A percentile compares a stretch with the other conserved stretches of the same genome.
These are phyloP conservation scores for Synanthedon tipuliformis DNA, from an alignment of 2,888 invertebrate species.

Conservation along the genomic window DNA sequence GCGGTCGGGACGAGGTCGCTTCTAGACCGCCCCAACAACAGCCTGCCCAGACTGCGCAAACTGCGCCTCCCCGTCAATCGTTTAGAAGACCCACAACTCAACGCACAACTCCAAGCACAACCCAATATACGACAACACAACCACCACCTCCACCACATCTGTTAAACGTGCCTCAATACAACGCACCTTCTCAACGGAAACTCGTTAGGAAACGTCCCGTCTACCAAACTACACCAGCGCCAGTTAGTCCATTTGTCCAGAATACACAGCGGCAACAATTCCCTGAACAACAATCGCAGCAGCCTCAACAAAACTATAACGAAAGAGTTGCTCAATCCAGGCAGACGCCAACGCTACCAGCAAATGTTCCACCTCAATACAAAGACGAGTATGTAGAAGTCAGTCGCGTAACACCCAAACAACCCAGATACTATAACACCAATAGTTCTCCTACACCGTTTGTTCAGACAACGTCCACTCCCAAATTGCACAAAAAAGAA, in stretches of 20 bases:
- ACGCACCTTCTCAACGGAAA: slow-evolving; percentile 41
- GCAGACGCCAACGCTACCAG: slow-evolving; percentile 20
- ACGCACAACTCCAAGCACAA: slow-evolving; percentile 33
- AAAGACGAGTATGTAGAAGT: slow-evolving; percentile 63
- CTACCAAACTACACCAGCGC: slow-evolving; percentile 29
- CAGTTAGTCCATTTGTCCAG: slow-evolving; percentile 28
- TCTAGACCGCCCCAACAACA: slow-evolving; percentile 9
- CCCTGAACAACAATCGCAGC: slow-evolving; percentile 2
- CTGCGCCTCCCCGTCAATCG: slow-evolving; percentile 31
- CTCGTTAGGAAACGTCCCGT: slow-evolving; percentile 53
- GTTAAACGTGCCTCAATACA: slow-evolving; percentile 30
- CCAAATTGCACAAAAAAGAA: slow-evolving; percentile 48
- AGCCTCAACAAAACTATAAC: slow-evolving; percentile 19
- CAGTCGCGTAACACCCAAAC: slow-evolving; percentile 51
- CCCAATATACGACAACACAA: slow-evolving; percentile 23
- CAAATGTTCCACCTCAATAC: slow-evolving; percentile 48
- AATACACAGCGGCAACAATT: slow-evolving; percentile 5
- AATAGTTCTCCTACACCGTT: slow-evolving; percentile 35
- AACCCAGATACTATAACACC: slow-evolving; percentile 33
- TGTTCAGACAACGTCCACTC: slow-evolving; percentile 19
- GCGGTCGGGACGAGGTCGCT: slow-evolving; percentile 49
- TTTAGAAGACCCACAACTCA: slow-evolving; percentile 54
- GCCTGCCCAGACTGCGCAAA: slow-evolving; percentile 11
- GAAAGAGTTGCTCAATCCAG: slow-evolving; percentile 27
- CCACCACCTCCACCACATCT: slow-evolving; percentile 22